A percentile compares a stretch with the other conserved stretches of the same genome.
Conservation (phyloP, 2,888 invertebrate genomes). For the Trachelus stipa region DNA sequence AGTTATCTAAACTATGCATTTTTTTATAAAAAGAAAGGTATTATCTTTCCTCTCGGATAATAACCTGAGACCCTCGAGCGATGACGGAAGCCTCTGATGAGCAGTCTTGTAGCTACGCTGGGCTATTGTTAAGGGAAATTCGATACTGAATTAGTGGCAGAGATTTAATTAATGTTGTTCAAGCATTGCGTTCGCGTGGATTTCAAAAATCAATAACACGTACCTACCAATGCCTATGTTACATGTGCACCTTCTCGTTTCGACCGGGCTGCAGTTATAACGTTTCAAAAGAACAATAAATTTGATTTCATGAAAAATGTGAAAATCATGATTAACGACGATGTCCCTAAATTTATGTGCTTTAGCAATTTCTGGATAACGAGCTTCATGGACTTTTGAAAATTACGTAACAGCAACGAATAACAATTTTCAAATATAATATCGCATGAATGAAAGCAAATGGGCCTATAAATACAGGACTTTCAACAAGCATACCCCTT, state of each 20-base stretch:
- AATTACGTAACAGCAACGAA: too few relatives aligned
- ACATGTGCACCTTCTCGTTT: background rate
- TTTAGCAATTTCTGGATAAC: too few relatives aligned
- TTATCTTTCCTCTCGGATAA: background rate
- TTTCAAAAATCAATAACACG: background rate
- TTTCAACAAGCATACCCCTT: too few relatives aligned
- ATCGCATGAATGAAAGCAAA: too few relatives aligned
- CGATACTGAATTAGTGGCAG: slow-evolving; percentile 21
- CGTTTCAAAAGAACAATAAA: background rate
- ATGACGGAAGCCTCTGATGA: background rate
- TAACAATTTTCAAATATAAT: too few relatives aligned
- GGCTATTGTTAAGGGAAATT: slow-evolving; percentile 17
- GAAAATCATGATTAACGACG: background rate
- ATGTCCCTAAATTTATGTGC: background rate
- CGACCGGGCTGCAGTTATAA: background rate
- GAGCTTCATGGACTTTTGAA: too few relatives aligned
- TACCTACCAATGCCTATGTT: background rate
- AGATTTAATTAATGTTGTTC: slow-evolving; percentile 23
- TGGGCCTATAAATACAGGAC: too few relatives aligned
- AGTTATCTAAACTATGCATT: background rate
- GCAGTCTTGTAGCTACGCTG: background rate
- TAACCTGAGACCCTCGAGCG: background rate
- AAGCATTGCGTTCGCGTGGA: slow-evolving; percentile 14
- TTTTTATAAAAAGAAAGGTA: background rate
- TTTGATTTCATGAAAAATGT: background rate